Evolutionary conservation across 2,113 vertebrate genomes (phyloP).

Genomic region (Dromaius novaehollandiae): DNA sequence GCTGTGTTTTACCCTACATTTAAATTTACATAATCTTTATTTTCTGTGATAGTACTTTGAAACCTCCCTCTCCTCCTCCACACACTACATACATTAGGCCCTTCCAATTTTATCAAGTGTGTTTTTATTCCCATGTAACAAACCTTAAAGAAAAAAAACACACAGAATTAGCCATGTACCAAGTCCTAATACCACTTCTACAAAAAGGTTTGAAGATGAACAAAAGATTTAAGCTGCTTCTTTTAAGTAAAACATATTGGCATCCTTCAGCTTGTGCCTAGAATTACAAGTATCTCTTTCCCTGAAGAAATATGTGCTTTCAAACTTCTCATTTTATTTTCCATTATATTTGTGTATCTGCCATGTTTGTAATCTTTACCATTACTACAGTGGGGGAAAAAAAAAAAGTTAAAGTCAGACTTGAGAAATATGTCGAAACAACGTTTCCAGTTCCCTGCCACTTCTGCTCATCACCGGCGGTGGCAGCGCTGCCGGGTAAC

Average conservation of each 20-base stretch:
- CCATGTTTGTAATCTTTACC: neutral
- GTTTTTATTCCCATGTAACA: neutral
- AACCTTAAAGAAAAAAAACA: neutral
- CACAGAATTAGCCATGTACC: neutral
- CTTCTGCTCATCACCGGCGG: neutral
- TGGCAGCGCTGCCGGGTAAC: neutral
- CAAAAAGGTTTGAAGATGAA: neutral
- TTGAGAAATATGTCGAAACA: neutral
- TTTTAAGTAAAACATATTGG: neutral
- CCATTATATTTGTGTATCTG: neutral
- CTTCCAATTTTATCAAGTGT: neutral
- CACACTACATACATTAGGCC: neutral
- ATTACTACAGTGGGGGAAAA: neutral
- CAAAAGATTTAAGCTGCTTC: neutral
- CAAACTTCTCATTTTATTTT: neutral
- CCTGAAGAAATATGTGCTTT: neutral
- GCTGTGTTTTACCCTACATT: neutral
- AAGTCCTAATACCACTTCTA: neutral
- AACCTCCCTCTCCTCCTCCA: neutral
- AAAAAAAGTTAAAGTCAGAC: neutral
- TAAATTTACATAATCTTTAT: neutral
- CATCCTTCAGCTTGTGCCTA: neutral
- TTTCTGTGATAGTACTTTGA: neutral
- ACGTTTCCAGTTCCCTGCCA: neutral
- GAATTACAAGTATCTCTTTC: neutral